A percentile compares a stretch with the other conserved stretches of the same genome.
Evolutionary conservation across 2,888 invertebrate genomes (phyloP).

Genomic region (Zhuqinia jingwanae): DNA sequence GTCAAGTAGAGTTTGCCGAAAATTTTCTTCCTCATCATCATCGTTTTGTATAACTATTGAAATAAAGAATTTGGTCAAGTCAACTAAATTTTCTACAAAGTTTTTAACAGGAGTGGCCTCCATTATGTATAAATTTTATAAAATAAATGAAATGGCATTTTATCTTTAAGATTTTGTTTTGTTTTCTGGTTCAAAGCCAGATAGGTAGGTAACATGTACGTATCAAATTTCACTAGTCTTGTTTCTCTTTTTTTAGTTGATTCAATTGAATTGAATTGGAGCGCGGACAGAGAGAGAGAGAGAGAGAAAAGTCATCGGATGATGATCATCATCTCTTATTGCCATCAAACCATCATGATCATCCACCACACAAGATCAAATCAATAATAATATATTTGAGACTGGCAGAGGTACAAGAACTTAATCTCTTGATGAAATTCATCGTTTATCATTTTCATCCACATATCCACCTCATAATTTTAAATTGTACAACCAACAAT

Average conservation of each 20-base stretch:
- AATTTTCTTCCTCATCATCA: neutral
- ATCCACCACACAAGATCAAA: slow-evolving; percentile 42
- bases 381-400: slow-evolving; percentile 40
- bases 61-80: slow-evolving; percentile 40
- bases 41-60: neutral
- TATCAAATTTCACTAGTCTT: slow-evolving; percentile 66
- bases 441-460: slow-evolving; percentile 26
- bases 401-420: slow-evolving; percentile 15
- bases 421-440: slow-evolving; percentile 44
- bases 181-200: slow-evolving; percentile 47
- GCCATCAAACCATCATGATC: neutral
- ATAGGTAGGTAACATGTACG: slow-evolving; percentile 36
- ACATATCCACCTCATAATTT: slow-evolving; percentile 36
- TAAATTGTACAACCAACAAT: slow-evolving; percentile 62
- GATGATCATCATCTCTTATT: slow-evolving; percentile 37
- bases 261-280: too few species aligned
- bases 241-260: slow-evolving; percentile 31
- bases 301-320: too few species aligned
- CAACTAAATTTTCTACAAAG: neutral
- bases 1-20: slow-evolving; percentile 4
- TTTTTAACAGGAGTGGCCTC: slow-evolving; percentile 59
- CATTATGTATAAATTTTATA: too few species aligned
- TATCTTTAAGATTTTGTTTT: slow-evolving; percentile 3
- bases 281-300: too few species aligned
- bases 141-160: too few species aligned